Evolutionary conservation across 2,888 invertebrate species (phyloP).

Genomic region (Drosophila paramelanica): DNA sequence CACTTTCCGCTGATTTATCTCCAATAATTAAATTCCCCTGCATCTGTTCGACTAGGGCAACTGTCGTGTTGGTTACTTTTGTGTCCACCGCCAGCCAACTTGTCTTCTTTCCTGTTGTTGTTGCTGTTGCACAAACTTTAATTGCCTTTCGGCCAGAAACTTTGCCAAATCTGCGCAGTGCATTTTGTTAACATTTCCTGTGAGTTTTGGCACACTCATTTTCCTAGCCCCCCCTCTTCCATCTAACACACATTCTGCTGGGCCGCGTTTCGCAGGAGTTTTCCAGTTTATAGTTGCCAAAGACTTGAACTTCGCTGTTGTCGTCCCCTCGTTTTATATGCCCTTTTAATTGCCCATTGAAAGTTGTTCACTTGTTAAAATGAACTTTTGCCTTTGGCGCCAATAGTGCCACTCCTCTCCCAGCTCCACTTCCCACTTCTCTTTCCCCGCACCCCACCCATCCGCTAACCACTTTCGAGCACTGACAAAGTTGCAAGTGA

Average conservation of each 20-base stretch:
- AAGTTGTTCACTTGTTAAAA: slow-evolving; percentile 80
- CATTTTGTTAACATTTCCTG: slow-evolving; percentile 88
- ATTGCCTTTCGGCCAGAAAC: slow-evolving; percentile 72
- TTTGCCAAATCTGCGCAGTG: slow-evolving; percentile 64
- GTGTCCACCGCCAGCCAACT: slow-evolving; percentile 22
- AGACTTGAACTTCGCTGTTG: slow-evolving; percentile 44
- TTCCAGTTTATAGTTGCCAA: slow-evolving; percentile 33
- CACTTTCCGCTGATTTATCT: slow-evolving; percentile 18
- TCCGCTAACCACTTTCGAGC: not conserved
- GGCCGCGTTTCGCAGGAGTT: slow-evolving; percentile 17
- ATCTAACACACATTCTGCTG: not conserved
- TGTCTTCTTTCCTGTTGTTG: not conserved
- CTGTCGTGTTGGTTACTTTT: slow-evolving; percentile 16
- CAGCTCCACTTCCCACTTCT: not conserved
- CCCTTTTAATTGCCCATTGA: slow-evolving; percentile 80
- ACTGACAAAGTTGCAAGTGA: slow-evolving; percentile 47
- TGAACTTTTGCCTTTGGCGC: slow-evolving; percentile 68
- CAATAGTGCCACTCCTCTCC: slow-evolving; percentile 12
- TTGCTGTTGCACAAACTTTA: slow-evolving; percentile 63
- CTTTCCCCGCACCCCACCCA: too few species aligned
- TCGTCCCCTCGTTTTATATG: slow-evolving; percentile 85
- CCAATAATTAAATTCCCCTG: slow-evolving; percentile 29
- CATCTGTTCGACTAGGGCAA: slow-evolving; percentile 14
- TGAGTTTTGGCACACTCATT: slow-evolving; percentile 74
- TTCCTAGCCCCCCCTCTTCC: not conserved